phyloP scores from a whole-genome alignment of 1,140 invertebrate genomes.

The Nomia melanderi region DNA sequence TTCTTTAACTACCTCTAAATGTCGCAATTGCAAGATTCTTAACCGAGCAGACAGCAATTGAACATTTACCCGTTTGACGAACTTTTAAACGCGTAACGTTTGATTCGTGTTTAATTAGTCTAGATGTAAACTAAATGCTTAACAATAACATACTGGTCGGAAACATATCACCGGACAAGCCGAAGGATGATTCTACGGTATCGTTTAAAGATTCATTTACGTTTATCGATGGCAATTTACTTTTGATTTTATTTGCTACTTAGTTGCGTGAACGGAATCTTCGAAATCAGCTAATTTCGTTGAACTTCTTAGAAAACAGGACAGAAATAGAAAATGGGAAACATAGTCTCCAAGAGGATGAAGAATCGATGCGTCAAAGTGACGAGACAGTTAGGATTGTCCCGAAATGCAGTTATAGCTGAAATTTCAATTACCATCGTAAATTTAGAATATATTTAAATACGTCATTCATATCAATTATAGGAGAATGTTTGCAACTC shows the following conservation, averaged over 20 bases:
- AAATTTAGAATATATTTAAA: too few species aligned
- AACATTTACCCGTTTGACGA: slow-evolving; percentile 69
- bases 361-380: too few species aligned
- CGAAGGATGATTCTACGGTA: neutral
- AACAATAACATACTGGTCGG: slow-evolving; percentile 18
- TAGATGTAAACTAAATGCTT: neutral
- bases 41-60: slow-evolving; percentile 5
- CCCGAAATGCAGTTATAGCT: too few species aligned
- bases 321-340: neutral
- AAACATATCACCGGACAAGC: neutral
- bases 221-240: slow-evolving; percentile 19
- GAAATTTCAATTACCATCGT: too few species aligned
- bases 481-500: too few species aligned
- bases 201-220: neutral
- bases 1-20: neutral
- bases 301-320: neutral
- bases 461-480: neutral
- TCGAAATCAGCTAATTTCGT: too few species aligned
- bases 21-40: neutral
- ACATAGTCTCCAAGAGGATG: neutral
- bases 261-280: neutral
- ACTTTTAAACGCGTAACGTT: slow-evolving; percentile 58
- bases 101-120: slow-evolving; percentile 19
- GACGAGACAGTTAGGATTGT: too few species aligned
- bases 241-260: slow-evolving; percentile 27